Percentiles rank a stretch among this genome's conserved stretches.
These are phyloP conservation scores for Hydrolagus colliei DNA, from an alignment of 2,797 vertebrate species.

Conservation along the genomic window DNA sequence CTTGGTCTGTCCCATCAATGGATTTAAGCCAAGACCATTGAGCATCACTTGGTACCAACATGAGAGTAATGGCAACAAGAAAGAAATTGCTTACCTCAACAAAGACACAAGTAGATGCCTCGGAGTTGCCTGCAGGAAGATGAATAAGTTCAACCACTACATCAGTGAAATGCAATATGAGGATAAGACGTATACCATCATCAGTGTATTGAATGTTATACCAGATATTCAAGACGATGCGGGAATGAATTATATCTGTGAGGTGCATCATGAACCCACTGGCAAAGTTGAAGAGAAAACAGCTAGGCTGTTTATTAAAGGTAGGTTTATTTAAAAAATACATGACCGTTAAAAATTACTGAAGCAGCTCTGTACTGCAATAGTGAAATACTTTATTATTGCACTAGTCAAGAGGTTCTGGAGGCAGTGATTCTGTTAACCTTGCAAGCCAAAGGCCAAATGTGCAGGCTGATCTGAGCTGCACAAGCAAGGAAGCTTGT, in stretches of 20 bases:
- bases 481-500: too few species aligned
- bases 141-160: neutral
- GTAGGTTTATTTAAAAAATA: slow-evolving; percentile 3
- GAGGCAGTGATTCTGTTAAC: too few species aligned
- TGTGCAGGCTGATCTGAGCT: too few species aligned
- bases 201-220: slow-evolving; percentile 10
- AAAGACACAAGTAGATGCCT: neutral
- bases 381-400: too few species aligned
- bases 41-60: slow-evolving; percentile 32
- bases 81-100: slow-evolving; percentile 15
- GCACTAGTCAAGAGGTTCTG: too few species aligned
- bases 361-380: too few species aligned
- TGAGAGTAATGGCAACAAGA: neutral
- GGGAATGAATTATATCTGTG: neutral
- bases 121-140: neutral
- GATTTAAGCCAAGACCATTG: slow-evolving; percentile 35
- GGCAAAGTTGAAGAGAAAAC: neutral
- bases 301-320: neutral
- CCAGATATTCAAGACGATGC: neutral
- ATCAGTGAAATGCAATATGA: slow-evolving; percentile 1
- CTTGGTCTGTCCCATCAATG: slow-evolving; percentile 34
- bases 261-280: neutral
- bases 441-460: too few species aligned
- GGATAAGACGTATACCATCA: neutral
- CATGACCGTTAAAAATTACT: neutral